Evolutionary conservation across 2,113 vertebrate genomes (phyloP).

Genomic region (Myxocyprinus asiaticus): DNA sequence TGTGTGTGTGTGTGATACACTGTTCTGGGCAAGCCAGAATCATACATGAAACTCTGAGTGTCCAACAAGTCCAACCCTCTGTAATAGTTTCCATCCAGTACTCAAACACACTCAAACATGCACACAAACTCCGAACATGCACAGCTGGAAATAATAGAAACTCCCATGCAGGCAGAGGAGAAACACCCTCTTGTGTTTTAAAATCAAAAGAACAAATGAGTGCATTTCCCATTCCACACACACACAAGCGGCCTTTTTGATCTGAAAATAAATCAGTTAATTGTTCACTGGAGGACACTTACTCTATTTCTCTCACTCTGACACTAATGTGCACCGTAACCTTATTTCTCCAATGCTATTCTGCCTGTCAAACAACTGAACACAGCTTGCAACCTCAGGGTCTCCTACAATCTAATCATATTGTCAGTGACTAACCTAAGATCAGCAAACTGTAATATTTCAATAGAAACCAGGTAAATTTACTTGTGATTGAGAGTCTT

Average conservation of each 20-base stretch:
- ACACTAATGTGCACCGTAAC: background rate
- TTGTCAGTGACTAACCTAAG: too few relatives aligned
- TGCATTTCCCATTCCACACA: constrained; percentile 41
- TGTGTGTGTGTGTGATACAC: constrained; percentile 15
- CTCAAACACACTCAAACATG: constrained; percentile 55
- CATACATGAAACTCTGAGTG: constrained; percentile 49
- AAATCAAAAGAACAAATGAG: constrained; percentile 55
- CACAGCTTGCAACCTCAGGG: too few relatives aligned
- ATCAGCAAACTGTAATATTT: too few relatives aligned
- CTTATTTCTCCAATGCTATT: background rate
- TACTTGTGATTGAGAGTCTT: too few relatives aligned
- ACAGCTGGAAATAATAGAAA: constrained; percentile 83
- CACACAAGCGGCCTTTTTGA: constrained; percentile 17
- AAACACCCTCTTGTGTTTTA: constrained; percentile 68
- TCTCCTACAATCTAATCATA: too few relatives aligned
- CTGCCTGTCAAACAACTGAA: background rate
- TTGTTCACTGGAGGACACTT: background rate
- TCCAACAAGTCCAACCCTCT: constrained; percentile 65
- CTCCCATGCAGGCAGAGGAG: constrained; percentile 65
- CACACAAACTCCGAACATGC: constrained; percentile 29
- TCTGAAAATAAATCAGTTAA: constrained; percentile 8
- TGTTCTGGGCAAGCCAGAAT: background rate
- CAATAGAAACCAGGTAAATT: too few relatives aligned
- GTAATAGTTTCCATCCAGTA: constrained; percentile 82
- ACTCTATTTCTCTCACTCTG: background rate